Conservation (phyloP, 2,113 vertebrate genomes). For the Scartelaos histophorus region DNA sequence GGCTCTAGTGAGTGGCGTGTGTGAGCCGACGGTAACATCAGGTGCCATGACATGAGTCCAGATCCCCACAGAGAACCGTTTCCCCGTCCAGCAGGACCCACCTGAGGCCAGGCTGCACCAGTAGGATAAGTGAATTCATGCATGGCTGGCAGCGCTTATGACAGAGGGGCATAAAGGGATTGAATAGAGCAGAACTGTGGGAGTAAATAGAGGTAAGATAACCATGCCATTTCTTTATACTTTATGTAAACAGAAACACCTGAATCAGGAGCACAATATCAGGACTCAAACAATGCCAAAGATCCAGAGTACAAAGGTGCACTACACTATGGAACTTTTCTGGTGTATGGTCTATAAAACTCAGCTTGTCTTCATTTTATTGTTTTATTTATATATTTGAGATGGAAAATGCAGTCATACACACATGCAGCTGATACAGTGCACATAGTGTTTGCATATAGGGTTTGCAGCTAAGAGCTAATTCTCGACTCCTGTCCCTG, state of each 20-base stretch:
- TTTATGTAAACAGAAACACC: neutral
- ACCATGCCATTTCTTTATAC: conserved; percentile 8
- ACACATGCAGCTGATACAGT: too few relatives aligned
- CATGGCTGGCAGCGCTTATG: conserved; percentile 19
- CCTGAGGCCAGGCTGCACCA: conserved; percentile 38
- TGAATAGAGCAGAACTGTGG: conserved; percentile 7
- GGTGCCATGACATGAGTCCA: conserved; percentile 31
- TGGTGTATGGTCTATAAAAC: too few relatives aligned
- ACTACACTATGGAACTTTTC: too few relatives aligned
- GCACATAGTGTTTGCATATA: too few relatives aligned
- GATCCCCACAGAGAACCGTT: conserved; percentile 9
- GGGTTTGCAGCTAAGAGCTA: too few relatives aligned
- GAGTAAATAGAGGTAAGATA: conserved; percentile 8
- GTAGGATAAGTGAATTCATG: conserved; percentile 48
- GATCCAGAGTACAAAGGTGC: neutral
- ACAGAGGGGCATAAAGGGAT: conserved; percentile 26
- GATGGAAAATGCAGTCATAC: too few relatives aligned
- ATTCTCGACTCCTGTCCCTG: too few relatives aligned
- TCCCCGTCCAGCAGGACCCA: conserved; percentile 17
- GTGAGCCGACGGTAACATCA: conserved; percentile 1
- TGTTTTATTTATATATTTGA: too few relatives aligned
- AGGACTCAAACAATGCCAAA: neutral
- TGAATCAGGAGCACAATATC: neutral
- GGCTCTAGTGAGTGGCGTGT: conserved; percentile 8
- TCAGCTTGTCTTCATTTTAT: too few relatives aligned